Evolutionary conservation across 2,888 invertebrate species (phyloP).

Genomic region (Drosophila mettleri): DNA sequence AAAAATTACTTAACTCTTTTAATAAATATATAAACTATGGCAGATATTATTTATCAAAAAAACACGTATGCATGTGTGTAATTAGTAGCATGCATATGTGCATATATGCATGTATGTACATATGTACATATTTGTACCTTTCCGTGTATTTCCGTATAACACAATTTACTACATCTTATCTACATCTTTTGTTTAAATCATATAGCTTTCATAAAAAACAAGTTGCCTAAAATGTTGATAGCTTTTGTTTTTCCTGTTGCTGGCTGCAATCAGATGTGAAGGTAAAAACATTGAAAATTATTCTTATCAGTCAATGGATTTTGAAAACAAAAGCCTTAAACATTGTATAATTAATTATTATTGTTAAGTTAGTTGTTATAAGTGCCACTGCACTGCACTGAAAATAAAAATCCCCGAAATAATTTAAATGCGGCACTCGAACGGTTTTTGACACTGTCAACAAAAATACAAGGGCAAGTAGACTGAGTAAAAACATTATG

Average conservation of each 20-base stretch:
- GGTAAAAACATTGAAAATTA: constrained; percentile 11
- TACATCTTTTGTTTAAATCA: neutral
- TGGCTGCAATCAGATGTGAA: neutral
- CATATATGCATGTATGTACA: neutral
- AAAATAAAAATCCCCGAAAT: constrained; percentile 57
- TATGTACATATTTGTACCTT: neutral
- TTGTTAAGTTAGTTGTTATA: constrained; percentile 29
- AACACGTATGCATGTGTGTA: neutral
- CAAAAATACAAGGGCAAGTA: constrained; percentile 35
- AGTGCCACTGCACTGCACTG: constrained; percentile 36
- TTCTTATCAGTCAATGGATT: constrained; percentile 42
- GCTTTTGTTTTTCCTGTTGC: neutral
- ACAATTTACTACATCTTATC: too few species aligned
- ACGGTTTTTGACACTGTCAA: constrained; percentile 23
- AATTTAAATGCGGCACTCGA: constrained; percentile 39
- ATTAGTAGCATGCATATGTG: neutral
- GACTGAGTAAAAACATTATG: constrained; percentile 15
- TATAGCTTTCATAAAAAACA: neutral
- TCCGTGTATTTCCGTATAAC: neutral
- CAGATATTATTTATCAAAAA: too few species aligned
- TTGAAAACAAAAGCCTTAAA: constrained; percentile 7
- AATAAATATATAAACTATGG: too few species aligned
- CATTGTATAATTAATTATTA: constrained; percentile 20
- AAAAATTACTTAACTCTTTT: too few species aligned
- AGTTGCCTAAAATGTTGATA: neutral